Percentiles rank a stretch among this genome's conserved stretches.
phyloP scores from a whole-genome alignment of 2,113 vertebrate species.

The Delphinapterus leucas region DNA sequence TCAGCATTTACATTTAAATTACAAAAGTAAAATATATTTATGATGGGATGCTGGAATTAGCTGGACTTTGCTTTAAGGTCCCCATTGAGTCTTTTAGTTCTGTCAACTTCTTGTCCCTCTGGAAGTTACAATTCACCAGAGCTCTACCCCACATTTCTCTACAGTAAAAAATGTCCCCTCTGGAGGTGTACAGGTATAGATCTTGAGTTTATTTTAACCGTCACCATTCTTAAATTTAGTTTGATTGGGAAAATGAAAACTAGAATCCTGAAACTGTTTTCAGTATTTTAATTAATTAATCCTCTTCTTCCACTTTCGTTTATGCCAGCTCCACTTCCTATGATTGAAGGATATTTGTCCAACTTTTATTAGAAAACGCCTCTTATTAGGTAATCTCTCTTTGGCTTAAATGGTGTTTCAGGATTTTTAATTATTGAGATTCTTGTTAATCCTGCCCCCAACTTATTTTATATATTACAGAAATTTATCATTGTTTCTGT shows the following conservation, averaged over 20 bases:
- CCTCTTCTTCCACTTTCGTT: background rate
- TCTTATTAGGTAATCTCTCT: background rate
- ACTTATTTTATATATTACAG: background rate
- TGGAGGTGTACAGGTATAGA: background rate
- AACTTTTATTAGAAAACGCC: background rate
- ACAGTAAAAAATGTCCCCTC: background rate
- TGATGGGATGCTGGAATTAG: background rate
- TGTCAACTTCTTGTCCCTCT: background rate
- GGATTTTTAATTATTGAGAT: background rate
- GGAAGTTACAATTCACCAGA: background rate
- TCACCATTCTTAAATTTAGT: background rate
- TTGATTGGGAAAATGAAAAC: background rate
- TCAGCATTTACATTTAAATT: background rate
- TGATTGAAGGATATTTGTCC: background rate
- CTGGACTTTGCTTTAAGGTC: background rate
- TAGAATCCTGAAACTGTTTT: background rate
- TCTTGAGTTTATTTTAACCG: background rate
- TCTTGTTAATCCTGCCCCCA: background rate
- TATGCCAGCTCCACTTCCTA: background rate
- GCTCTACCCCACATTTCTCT: background rate
- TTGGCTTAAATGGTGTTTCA: background rate
- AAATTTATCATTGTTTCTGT: background rate
- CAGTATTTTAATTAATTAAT: background rate
- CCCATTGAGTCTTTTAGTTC: background rate
- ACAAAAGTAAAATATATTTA: background rate